Evolutionary conservation across 1,140 invertebrate genomes (phyloP), one percentile per base, ranked within the genome.

Genomic region (Panagrolaimus sp.): DNA sequence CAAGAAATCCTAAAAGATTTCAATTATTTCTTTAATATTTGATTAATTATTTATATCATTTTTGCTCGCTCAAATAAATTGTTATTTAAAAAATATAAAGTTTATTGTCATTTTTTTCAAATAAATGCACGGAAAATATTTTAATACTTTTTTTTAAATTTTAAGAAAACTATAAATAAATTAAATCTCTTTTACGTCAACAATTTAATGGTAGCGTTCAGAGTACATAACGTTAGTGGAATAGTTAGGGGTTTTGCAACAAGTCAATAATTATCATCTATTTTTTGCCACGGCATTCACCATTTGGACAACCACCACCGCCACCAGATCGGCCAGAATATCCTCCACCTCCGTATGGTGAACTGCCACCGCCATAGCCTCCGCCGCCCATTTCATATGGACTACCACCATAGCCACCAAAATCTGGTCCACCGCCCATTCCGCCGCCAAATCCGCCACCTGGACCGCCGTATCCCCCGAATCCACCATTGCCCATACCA

Each of bases 271-370:
- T 38, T 38, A 38, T 38, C 32, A 28, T 28, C 28, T 58, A 58
- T 28, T 58, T 58, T 28, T 58, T 58, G 21, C 52, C 52, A 24
- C 52, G 52, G 52, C 52, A 58, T 58, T 28, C 52, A 58, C 52
- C 52, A 58, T 28, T 28, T 26, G 52, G 52, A 28, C 52, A 58
- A 12, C 52, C 52, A 21, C 52, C 52, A 58, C 52, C 52, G 48
- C 48, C 48, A 12, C 52, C 52, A 24, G 21, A 21, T 10, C 21
- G 28, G 4, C 52, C 52, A 28, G 15, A n/a, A 28, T 58, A 58
- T 2, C 52, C 52, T 3, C 52, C 52, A 58, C 52, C 52, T 21
- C 28, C 52, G 8, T 58, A 58, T 8, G 52, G 52, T 12, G 52
- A 58, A 12, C 48, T 24, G 48, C 48, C 48, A 24, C 28, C 48